phyloP scores from a whole-genome alignment of 2,797 vertebrate genomes.

The Premnoplex brunnescens region DNA sequence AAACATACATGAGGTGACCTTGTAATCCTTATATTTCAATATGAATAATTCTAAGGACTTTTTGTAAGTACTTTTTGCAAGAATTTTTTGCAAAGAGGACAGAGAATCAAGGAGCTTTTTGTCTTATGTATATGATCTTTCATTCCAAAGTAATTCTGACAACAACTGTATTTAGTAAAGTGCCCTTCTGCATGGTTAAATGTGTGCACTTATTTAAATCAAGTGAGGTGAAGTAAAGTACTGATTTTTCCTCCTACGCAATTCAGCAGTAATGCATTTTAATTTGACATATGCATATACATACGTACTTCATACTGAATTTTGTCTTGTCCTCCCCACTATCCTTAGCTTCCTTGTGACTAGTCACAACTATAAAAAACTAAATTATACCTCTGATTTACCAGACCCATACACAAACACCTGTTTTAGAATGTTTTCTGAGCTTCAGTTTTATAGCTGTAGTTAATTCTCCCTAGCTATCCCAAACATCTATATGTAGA shows the following conservation, averaged over 20 bases:
- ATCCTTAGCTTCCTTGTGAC: background rate
- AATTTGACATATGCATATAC: background rate
- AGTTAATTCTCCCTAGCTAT: background rate
- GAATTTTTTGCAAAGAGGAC: background rate
- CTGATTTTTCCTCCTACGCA: background rate
- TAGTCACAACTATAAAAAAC: background rate
- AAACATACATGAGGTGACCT: rapidly evolving
- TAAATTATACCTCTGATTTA: background rate
- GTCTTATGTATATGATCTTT: background rate
- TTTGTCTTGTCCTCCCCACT: background rate
- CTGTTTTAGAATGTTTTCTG: background rate
- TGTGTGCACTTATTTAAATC: background rate
- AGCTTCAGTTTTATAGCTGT: background rate
- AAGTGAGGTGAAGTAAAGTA: background rate
- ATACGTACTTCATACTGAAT: background rate
- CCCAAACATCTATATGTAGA: background rate
- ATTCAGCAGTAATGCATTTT: background rate
- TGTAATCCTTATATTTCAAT: background rate
- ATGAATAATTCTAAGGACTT: background rate
- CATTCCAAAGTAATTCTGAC: background rate
- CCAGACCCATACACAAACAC: background rate
- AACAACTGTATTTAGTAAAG: background rate
- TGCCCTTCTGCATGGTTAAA: background rate
- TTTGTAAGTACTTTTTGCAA: background rate
- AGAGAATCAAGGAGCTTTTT: background rate